These are phyloP conservation scores for Danio choprae DNA, from an alignment of 2,797 vertebrate species.

Conservation along the genomic window DNA sequence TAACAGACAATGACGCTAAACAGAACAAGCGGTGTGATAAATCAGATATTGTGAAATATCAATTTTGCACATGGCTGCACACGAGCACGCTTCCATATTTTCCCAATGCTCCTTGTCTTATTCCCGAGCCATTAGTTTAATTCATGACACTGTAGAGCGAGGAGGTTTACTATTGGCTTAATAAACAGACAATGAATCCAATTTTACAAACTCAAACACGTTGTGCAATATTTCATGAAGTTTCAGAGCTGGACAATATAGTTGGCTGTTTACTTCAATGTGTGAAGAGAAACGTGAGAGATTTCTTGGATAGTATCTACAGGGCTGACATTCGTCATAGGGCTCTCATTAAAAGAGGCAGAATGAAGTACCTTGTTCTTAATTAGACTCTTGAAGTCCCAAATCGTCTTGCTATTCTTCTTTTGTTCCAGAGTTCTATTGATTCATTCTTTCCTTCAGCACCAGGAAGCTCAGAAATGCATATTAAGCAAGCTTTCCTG, in stretches of 20 bases:
- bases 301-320: constrained; percentile 3
- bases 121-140: constrained; percentile 38
- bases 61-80: constrained; percentile 42
- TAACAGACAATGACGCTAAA: constrained; percentile 41
- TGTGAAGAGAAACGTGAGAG: background rate
- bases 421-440: constrained; percentile 28
- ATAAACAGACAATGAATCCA: constrained; percentile 27
- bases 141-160: constrained; percentile 34
- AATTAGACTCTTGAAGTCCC: constrained; percentile 37
- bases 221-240: constrained; percentile 8
- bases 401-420: constrained; percentile 37
- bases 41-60: constrained; percentile 50
- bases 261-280: constrained; percentile 3
- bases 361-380: constrained; percentile 11
- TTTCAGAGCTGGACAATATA: constrained; percentile 8
- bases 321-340: background rate
- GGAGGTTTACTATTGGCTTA: constrained; percentile 33
- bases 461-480: constrained; percentile 36
- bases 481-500: constrained; percentile 51
- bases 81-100: constrained; percentile 36
- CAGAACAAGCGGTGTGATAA: constrained; percentile 24
- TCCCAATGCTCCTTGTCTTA: constrained; percentile 34
- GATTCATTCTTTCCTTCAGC: constrained; percentile 46
- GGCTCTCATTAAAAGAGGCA: constrained; percentile 28
- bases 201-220: constrained; percentile 9